Evolutionary conservation across 2,113 vertebrate species (phyloP), one percentile per base, ranked within the genome.

Genomic region (Pteruthius melanotis): DNA sequence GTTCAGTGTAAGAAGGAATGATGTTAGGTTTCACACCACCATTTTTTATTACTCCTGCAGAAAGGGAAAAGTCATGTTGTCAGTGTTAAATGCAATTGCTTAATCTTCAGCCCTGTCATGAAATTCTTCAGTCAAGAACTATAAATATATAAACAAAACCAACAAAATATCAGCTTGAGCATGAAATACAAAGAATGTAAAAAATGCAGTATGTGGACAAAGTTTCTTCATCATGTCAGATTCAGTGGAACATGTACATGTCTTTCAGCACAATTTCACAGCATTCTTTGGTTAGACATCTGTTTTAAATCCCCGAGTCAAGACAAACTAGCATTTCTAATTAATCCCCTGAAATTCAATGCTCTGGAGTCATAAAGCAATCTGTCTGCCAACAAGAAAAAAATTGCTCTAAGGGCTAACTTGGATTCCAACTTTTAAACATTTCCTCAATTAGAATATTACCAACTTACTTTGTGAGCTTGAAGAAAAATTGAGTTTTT

Each of bases 11-110:
- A 95, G 97, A 98, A 45, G 99, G 99, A 97, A 99, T 98, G 83
- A 99, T 98, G 95, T 99, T 99, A 78, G 98, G 98, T 93, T 98
- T 99, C 96, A 98, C 96, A 24, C 99, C 98, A 94, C 98, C 98
- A 71, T 99, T 98, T 97, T 98, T 99, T 97, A 99, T 99, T 97
- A 99, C 97, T 84, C 99, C 98, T 99, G 97, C 19, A 94, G 86
- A 66, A 82, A 92, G 56, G 60, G 54, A 95, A 95, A 90, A 97
- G 71, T 37, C n/a, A n/a, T 33, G 14, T 94, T 82, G 89, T 17
- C 70, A 68, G 64, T 31, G 3, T 50, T 70, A 75, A 72, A 68
- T 17, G 50, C 19, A 88, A 49, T 18, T 24, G 10, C n/a, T 56
- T 54, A 3, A 45, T 31, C 60, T 70, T 86, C 49, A 84, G 31